Conservation (phyloP, 2,113 vertebrate species). For the Ophiodon elongatus region DNA sequence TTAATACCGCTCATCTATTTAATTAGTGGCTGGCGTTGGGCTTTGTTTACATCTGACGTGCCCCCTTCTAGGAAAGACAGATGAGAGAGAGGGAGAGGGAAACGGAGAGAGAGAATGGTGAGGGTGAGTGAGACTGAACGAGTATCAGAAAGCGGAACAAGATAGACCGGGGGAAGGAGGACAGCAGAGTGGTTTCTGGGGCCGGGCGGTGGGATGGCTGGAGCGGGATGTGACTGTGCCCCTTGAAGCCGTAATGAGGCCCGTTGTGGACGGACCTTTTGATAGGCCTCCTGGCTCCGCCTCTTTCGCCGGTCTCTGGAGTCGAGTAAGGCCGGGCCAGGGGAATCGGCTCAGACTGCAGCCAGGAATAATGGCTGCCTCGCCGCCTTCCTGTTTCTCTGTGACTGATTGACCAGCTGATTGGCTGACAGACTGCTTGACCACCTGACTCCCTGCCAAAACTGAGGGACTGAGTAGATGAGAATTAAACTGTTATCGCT, state of each 20-base stretch:
- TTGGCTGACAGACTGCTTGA: constrained; percentile 4
- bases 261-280: constrained; percentile 67
- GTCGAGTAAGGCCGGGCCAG: background rate
- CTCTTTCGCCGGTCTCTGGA: constrained; percentile 31
- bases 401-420: constrained; percentile 20
- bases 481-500: background rate
- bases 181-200: constrained; percentile 28
- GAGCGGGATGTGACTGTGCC: constrained; percentile 50
- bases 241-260: constrained; percentile 74
- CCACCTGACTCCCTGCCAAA: background rate
- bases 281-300: constrained; percentile 57
- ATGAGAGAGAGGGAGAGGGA: constrained; percentile 33
- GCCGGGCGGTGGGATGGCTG: constrained; percentile 62
- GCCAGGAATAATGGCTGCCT: constrained; percentile 38
- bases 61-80: constrained; percentile 73
- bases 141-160: constrained; percentile 33
- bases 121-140: constrained; percentile 32
- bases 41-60: constrained; percentile 87
- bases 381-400: constrained; percentile 4
- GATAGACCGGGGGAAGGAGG: constrained; percentile 26
- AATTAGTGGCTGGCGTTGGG: constrained; percentile 83
- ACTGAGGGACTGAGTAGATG: background rate
- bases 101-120: constrained; percentile 32
- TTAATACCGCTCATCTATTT: constrained; percentile 89
- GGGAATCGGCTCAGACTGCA: constrained; percentile 31